Evolutionary conservation across 2,797 vertebrate genomes (phyloP).

Genomic region (Phataginus tetradactyla): DNA sequence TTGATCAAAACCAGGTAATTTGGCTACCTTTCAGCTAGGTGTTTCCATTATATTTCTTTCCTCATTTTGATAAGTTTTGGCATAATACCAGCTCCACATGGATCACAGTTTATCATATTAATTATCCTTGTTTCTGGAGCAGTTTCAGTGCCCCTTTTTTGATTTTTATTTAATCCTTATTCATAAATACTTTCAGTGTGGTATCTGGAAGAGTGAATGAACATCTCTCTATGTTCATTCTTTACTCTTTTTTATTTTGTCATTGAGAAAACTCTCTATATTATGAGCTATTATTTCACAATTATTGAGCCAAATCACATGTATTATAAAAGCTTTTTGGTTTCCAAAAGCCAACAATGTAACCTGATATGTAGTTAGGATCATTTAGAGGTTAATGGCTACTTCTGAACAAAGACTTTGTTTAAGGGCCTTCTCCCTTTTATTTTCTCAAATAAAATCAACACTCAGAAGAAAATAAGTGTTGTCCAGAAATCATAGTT

Average conservation of each 20-base stretch:
- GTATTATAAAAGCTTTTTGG: background rate
- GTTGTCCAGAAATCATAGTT: background rate
- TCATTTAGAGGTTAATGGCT: slow-evolving; percentile 14
- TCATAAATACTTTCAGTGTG: background rate
- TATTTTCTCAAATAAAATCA: background rate
- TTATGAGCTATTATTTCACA: slow-evolving; percentile 14
- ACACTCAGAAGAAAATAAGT: background rate
- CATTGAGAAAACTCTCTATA: slow-evolving; percentile 20
- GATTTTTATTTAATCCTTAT: background rate
- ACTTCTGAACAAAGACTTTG: background rate
- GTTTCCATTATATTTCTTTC: background rate
- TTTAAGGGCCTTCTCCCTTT: background rate
- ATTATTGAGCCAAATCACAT: background rate
- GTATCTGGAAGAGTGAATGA: background rate
- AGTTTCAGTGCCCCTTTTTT: background rate
- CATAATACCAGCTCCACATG: background rate
- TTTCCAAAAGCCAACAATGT: background rate
- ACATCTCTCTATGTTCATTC: background rate
- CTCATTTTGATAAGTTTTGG: background rate
- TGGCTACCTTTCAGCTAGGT: background rate
- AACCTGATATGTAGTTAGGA: background rate
- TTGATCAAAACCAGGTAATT: slow-evolving; percentile 15
- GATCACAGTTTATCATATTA: background rate
- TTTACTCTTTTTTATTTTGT: background rate
- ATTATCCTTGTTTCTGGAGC: background rate